phyloP scores from a whole-genome alignment of 2,113 vertebrate species.

The Laticauda colubrina region DNA sequence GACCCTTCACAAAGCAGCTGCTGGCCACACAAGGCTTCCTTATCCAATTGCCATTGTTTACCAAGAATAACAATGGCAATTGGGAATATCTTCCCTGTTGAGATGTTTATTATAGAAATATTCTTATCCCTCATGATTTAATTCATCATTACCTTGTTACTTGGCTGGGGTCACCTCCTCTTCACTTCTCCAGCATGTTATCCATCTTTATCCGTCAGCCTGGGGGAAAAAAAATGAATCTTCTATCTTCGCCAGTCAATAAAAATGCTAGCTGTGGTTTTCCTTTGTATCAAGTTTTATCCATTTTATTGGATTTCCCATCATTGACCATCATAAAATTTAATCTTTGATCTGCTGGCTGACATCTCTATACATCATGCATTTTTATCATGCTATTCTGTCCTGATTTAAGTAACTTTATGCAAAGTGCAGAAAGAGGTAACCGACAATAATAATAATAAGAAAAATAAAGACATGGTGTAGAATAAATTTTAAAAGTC shows the following conservation, averaged over 20 bases:
- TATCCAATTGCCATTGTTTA: no score
- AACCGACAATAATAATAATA: background rate
- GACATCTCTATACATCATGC: background rate
- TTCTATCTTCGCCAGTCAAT: background rate
- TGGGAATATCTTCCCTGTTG: no score
- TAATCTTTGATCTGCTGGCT: background rate
- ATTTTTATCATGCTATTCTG: background rate
- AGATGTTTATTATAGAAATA: no score
- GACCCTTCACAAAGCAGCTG: no score
- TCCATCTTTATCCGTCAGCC: no score
- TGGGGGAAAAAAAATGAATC: background rate
- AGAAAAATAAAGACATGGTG: background rate
- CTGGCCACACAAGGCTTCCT: no score
- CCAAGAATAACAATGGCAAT: no score
- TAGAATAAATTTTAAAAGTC: background rate
- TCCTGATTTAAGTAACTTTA: background rate
- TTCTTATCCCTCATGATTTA: no score
- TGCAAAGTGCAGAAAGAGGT: background rate
- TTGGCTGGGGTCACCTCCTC: no score
- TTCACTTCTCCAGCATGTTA: no score
- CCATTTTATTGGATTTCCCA: background rate
- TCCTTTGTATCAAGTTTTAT: background rate
- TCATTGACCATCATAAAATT: background rate
- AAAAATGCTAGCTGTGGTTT: background rate
- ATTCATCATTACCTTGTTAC: no score